phyloP scores from a whole-genome alignment of 2,113 vertebrate genomes.

The Papio anubis region DNA sequence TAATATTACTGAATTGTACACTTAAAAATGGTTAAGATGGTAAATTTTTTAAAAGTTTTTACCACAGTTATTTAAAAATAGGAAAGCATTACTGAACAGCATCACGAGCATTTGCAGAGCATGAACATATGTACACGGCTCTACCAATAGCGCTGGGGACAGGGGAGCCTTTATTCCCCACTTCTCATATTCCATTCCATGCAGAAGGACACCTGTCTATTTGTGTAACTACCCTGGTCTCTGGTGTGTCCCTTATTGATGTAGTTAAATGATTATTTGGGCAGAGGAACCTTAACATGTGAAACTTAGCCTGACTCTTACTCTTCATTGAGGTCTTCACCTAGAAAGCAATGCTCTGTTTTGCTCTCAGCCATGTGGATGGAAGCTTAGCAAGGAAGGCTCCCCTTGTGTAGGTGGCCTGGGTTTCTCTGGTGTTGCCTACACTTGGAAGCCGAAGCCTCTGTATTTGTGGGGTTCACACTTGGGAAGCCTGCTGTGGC shows the following conservation, averaged over 20 bases:
- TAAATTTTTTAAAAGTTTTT: background rate
- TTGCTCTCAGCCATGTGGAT: background rate
- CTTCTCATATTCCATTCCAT: background rate
- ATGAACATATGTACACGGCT: background rate
- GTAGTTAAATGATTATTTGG: background rate
- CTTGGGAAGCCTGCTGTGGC: background rate
- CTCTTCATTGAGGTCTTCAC: background rate
- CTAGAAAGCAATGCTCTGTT: background rate
- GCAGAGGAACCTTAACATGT: background rate
- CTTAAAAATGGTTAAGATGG: background rate
- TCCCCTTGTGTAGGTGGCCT: background rate
- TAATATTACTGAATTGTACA: background rate
- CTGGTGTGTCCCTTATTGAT: background rate
- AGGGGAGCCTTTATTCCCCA: background rate
- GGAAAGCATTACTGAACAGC: background rate
- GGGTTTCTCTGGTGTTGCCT: background rate
- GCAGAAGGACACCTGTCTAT: background rate
- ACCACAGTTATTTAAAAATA: background rate
- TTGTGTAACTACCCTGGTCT: background rate
- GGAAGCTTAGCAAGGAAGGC: background rate
- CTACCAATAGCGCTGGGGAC: background rate
- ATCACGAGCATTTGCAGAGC: too few relatives aligned
- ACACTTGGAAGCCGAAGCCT: background rate
- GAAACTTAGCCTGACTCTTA: background rate
- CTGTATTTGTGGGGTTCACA: background rate